Base-by-base conservation (phyloP, 2,888 invertebrate species). In the Rhingia rostrata region DNA sequence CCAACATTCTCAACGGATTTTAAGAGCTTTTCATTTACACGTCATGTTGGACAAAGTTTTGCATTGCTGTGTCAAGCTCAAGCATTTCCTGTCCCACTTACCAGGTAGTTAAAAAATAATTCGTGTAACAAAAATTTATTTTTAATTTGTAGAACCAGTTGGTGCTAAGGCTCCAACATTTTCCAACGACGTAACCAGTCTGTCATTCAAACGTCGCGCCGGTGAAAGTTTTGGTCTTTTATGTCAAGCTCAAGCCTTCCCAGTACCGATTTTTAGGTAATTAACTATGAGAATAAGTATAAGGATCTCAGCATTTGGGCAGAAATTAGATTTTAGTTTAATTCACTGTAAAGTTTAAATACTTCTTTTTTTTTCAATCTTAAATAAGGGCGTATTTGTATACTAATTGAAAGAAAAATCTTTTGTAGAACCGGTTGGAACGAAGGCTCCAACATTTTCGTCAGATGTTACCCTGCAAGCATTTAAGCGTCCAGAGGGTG, bases 211-310 rank as follows among this genome's bases (percentile, higher is more conserved):
- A 94, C 94, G 87, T 93, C 93, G 86, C 82, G 90, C 93, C 84
- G 90, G 91, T 66, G 89, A 92, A 86, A 87, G 89, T 41, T 88
- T 88, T 74, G 92, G 90, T 33, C 90, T 95, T 78, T 90, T 94
- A 60, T 95, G 95, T 89, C 94, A 94, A 88, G 94, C 95, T 60
- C 95, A 95, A 90, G 95, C 94, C 6, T 94, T 92, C 92, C 96
- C 96, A 30, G 84, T 84, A 7, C 67, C 84, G 49, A 54, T 84
- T 33, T 69, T 84, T 70, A 84, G 84, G 84, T 84, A 79, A 69
- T 45, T 47, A 54, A 61, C 30, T 7, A n/a, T 63, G n/a, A 41
- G 49, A 35, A 61, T 30, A 53, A 56, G 32, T 37, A 63, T 45
- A 7, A 5, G 37, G 9, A 22, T 54, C 47, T 22, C 74, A 79